Evolutionary conservation across 2,113 vertebrate genomes (phyloP).

Genomic region (Scartelaos histophorus): DNA sequence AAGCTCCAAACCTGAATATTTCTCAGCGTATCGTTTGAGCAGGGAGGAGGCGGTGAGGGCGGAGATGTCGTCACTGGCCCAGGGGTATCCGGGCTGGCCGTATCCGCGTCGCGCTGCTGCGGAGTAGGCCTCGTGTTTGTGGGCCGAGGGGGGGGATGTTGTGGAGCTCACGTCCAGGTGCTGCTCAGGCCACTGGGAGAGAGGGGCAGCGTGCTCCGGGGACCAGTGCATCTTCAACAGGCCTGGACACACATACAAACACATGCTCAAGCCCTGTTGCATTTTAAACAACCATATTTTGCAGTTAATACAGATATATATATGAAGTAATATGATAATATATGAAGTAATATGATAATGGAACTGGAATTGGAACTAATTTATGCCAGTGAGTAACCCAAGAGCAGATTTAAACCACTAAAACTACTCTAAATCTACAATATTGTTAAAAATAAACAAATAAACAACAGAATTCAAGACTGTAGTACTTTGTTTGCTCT

Average conservation of each 20-base stretch:
- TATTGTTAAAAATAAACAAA: too few species aligned
- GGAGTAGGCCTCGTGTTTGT: conserved; percentile 86
- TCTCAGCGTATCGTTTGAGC: conserved; percentile 94
- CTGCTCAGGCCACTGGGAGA: conserved; percentile 97
- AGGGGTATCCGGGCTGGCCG: conserved; percentile 83
- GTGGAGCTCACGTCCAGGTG: conserved; percentile 95
- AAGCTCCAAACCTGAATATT: conserved; percentile 87
- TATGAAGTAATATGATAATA: too few species aligned
- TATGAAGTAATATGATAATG: too few species aligned
- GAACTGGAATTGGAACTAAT: too few species aligned
- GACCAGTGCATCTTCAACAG: conserved; percentile 99
- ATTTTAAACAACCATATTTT: too few species aligned
- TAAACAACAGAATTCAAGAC: too few species aligned
- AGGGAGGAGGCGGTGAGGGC: conserved; percentile 93
- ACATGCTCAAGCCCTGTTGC: background rate
- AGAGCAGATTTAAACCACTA: too few species aligned
- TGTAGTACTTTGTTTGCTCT: too few species aligned
- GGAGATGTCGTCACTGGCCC: conserved; percentile 95
- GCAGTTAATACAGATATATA: too few species aligned
- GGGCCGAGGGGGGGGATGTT: conserved; percentile 86
- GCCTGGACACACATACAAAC: conserved; percentile 50
- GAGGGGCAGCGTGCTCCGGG: conserved; percentile 92
- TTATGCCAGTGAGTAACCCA: too few species aligned
- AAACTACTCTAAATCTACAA: too few species aligned
- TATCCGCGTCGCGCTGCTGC: conserved; percentile 82